Base-by-base conservation (phyloP, 2,888 invertebrate species). In the Tipula unca region DNA sequence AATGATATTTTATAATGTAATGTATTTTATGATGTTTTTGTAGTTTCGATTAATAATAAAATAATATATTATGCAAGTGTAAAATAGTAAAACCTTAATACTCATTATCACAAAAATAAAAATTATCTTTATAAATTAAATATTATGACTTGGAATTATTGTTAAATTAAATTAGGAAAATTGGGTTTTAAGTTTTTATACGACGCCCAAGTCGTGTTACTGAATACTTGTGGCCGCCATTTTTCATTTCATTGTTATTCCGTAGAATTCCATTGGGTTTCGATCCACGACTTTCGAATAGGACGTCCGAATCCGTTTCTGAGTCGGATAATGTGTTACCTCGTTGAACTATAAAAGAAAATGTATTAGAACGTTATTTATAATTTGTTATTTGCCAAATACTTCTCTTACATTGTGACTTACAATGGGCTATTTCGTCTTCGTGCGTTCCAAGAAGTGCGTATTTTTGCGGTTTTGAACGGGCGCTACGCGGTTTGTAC, bases 251-350 rank as follows among this genome's bases (percentile, higher is more conserved):
- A 82, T 25, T 86, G 39, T 88, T 88, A 86, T 89, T 88, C 8
- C 89, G 88, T 25, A 89, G 83, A 85, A 87, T 90, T 89, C 87
- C 87, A 85, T 87, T 87, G 25, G 89, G 89, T 87, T 91, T 91
- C 32, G 86, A 69, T 10, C 69, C 69, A 32, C 93, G 92, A 88
- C 94, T 94, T 89, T 96, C 96, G 89, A 96, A 96, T 25, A 96
- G 91, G 8, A 97, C 95, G 90, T 97, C 96, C 0, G 96, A 96
- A 88, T 97, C 96, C 0, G 96, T 96, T 87, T 96, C 96, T 0
- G 95, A 94, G 88, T 96, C 96, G 0, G 95, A 93, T 86, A 94
- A 89, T 85, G 93, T 94, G n/a, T 94, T 92, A 83, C 89, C 88
- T 6, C 91, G 89, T 8, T 88, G 88, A 87, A 90, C 91, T 89